These are phyloP conservation scores for Trogon surrucura DNA, from an alignment of 2,113 vertebrate species.

Conservation along the genomic window DNA sequence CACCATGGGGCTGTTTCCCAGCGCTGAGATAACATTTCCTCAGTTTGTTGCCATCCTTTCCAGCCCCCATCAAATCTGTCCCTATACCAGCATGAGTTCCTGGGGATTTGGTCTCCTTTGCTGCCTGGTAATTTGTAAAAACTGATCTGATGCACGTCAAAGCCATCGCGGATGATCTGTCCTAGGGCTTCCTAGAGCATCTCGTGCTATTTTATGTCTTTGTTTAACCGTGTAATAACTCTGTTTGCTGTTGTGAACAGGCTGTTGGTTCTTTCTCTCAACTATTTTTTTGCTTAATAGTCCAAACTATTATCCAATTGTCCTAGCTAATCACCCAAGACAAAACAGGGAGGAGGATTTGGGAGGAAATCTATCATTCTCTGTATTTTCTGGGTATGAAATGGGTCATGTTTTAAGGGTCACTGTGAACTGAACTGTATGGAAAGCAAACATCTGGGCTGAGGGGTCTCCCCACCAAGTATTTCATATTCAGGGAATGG, in stretches of 20 bases:
- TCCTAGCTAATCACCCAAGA: not conserved
- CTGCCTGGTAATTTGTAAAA: not conserved
- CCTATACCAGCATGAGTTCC: not conserved
- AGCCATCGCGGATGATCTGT: not conserved
- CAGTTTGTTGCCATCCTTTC: not conserved
- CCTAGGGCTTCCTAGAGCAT: not conserved
- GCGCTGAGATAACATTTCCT: not conserved
- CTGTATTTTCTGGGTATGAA: not conserved
- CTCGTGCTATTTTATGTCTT: not conserved
- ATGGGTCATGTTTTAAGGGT: not conserved
- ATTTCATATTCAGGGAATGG: not conserved
- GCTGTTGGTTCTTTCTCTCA: not conserved
- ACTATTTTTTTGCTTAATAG: not conserved
- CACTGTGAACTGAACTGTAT: not conserved
- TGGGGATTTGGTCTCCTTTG: not conserved
- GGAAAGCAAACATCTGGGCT: not conserved
- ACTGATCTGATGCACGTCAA: not conserved
- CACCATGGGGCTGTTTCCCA: rapidly evolving
- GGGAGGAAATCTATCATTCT: not conserved
- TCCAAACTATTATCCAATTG: not conserved
- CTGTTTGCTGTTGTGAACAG: not conserved
- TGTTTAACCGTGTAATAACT: not conserved
- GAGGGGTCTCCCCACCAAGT: not conserved
- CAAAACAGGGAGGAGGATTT: not conserved
- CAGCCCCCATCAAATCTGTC: not conserved